These are phyloP conservation scores for Lymantria dispar DNA, from an alignment of 2,888 invertebrate genomes.

Conservation along the genomic window DNA sequence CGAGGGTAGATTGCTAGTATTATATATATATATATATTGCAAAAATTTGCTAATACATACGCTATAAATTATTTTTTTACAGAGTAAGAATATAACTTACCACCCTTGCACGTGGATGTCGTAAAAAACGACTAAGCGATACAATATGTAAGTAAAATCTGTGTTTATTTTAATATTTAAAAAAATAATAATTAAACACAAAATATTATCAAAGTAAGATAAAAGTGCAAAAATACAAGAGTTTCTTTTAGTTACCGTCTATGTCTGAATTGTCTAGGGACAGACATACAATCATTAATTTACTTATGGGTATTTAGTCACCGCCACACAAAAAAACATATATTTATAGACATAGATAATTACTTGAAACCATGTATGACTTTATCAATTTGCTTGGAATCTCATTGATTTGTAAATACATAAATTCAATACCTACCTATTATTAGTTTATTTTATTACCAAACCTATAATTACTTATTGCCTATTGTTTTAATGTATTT, in stretches of 20 bases:
- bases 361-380: slow-evolving; percentile 49
- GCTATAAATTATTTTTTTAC: no score
- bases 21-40: no score
- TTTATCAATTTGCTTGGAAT: slow-evolving; percentile 50
- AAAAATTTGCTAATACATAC: no score
- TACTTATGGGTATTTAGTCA: slow-evolving; percentile 41
- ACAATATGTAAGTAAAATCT: no score
- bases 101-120: no score
- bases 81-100: no score
- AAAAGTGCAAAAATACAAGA: no score
- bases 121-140: no score
- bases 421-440: slow-evolving; percentile 46
- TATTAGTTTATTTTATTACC: slow-evolving; percentile 44
- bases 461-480: slow-evolving; percentile 49
- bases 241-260: slow-evolving; percentile 16
- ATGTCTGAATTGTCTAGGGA: slow-evolving; percentile 10
- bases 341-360: slow-evolving; percentile 40
- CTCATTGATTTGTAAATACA: slow-evolving; percentile 53
- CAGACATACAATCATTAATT: slow-evolving; percentile 20
- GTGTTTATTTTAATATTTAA: no score
- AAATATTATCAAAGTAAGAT: no score
- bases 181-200: no score
- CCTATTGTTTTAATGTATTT: slow-evolving; percentile 40
- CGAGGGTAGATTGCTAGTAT: no score
- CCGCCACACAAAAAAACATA: slow-evolving; percentile 47